phyloP scores from a whole-genome alignment of 2,797 vertebrate species.

The Anguilla megastoma region DNA sequence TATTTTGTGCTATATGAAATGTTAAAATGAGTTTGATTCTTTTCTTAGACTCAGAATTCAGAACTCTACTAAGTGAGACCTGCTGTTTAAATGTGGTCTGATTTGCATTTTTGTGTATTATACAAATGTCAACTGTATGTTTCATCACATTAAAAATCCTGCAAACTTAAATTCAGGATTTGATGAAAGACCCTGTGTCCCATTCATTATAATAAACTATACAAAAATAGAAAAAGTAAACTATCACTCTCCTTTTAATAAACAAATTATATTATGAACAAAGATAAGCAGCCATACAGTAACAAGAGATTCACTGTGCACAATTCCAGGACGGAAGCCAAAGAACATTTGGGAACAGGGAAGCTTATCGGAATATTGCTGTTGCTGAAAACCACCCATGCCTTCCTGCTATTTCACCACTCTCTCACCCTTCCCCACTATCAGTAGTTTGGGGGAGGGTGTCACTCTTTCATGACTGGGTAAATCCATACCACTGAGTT shows the following conservation, averaged over 20 bases:
- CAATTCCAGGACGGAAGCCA: slow-evolving; percentile 33
- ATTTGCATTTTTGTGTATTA: slow-evolving; percentile 27
- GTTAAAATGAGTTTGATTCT: no score
- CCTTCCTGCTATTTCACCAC: no score
- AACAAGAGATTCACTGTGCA: slow-evolving; percentile 48
- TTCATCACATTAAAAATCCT: slow-evolving; percentile 5
- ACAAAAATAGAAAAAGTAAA: slow-evolving; percentile 46
- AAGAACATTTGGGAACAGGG: neutral
- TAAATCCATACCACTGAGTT: no score
- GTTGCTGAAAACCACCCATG: no score
- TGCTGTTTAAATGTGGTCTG: neutral
- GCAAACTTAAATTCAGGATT: slow-evolving; percentile 5
- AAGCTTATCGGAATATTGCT: no score
- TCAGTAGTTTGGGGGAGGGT: no score
- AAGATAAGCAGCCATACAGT: slow-evolving; percentile 32
- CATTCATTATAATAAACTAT: slow-evolving; percentile 7
- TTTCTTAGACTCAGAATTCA: no score
- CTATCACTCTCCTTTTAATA: slow-evolving; percentile 42
- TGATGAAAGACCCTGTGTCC: slow-evolving; percentile 30
- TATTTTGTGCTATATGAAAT: neutral
- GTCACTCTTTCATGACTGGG: no score
- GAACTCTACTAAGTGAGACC: no score
- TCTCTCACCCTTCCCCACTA: no score
- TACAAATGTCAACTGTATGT: neutral
- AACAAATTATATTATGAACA: slow-evolving; percentile 24